These are phyloP conservation scores for Iguana delicatissima DNA, from an alignment of 2,797 vertebrate species.

Conservation along the genomic window DNA sequence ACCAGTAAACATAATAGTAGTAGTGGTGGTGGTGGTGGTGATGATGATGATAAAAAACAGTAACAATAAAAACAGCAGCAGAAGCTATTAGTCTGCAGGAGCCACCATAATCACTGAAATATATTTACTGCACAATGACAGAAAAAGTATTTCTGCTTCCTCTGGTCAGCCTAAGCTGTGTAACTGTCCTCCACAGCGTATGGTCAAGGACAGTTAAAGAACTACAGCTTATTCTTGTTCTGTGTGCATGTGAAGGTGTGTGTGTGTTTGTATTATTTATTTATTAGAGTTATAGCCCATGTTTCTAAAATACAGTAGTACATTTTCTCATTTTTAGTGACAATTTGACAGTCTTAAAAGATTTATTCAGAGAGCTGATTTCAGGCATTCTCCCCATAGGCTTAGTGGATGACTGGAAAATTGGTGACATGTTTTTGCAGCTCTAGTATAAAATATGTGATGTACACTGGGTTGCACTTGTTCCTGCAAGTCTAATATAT, in stretches of 20 bases:
- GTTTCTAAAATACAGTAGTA: not conserved
- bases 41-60: too few relatives aligned
- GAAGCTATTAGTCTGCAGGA: not conserved
- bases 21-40: too few relatives aligned
- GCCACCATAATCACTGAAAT: not conserved
- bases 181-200: not conserved
- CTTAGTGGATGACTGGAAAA: not conserved
- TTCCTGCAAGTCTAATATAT: constrained; percentile 64
- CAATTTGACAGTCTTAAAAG: not conserved
- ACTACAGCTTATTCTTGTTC: not conserved
- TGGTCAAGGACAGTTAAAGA: not conserved
- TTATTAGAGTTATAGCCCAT: too few relatives aligned
- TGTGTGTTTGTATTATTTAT: too few relatives aligned
- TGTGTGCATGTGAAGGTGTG: not conserved
- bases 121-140: not conserved
- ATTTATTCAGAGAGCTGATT: not conserved
- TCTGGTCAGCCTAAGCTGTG: not conserved
- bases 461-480: not conserved
- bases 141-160: not conserved
- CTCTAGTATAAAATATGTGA: not conserved
- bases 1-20: too few relatives aligned
- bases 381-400: not conserved
- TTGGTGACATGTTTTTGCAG: not conserved
- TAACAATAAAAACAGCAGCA: too few relatives aligned
- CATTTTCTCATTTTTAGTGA: not conserved